phyloP scores from a whole-genome alignment of 1,140 invertebrate species.

The Orius insidiosus region DNA sequence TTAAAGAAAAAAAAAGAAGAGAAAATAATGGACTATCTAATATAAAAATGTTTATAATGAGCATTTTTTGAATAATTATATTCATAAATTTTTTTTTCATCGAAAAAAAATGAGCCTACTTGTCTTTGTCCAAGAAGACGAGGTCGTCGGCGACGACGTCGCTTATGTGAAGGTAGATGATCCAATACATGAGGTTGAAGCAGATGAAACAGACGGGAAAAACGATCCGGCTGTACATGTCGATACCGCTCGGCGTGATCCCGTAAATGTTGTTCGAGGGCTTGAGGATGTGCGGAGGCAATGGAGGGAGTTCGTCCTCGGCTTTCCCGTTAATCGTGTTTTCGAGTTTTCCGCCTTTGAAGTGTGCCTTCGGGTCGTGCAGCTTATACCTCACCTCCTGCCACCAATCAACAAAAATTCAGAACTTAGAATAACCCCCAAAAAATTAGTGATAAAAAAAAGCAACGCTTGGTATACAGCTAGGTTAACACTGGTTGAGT shows the following conservation, averaged over 20 bases:
- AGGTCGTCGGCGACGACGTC: slow-evolving; percentile 85
- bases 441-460: slow-evolving; percentile 27
- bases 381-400: slow-evolving; percentile 90
- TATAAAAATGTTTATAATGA: too few relatives aligned
- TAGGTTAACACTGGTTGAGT: too few relatives aligned
- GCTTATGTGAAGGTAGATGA: slow-evolving; percentile 89
- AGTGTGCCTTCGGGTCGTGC: slow-evolving; percentile 80
- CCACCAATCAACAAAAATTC: slow-evolving; percentile 19
- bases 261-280: slow-evolving; percentile 39
- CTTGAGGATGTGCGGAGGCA: too few relatives aligned
- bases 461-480: too few relatives aligned
- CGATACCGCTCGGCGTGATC: slow-evolving; percentile 86
- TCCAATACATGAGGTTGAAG: slow-evolving; percentile 97
- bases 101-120: slow-evolving; percentile 37
- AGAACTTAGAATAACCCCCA: too few relatives aligned
- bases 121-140: slow-evolving; percentile 65
- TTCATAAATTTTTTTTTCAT: too few relatives aligned
- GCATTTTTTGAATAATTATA: too few relatives aligned
- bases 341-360: slow-evolving; percentile 74
- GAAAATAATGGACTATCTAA: too few relatives aligned
- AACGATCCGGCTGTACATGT: slow-evolving; percentile 89
- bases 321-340: slow-evolving; percentile 73
- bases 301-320: slow-evolving; percentile 40
- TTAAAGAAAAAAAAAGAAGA: too few relatives aligned
- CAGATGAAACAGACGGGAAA: slow-evolving; percentile 93